These are phyloP conservation scores for Nannoperca australis DNA, from an alignment of 2,797 vertebrate genomes.

Conservation along the genomic window DNA sequence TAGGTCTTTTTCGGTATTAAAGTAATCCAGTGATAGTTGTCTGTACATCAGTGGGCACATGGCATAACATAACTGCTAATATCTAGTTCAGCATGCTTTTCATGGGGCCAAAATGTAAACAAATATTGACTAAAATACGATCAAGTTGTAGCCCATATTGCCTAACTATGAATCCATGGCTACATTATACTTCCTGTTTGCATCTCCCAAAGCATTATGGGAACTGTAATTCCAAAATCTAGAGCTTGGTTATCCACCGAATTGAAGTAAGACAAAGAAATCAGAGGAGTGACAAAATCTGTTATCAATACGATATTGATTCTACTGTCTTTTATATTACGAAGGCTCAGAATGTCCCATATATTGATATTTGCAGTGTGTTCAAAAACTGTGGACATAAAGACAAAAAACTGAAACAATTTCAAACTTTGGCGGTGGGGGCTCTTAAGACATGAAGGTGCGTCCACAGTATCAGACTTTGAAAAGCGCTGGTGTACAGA, in stretches of 20 bases:
- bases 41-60: neutral
- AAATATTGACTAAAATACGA: neutral
- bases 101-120: neutral
- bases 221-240: neutral
- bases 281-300: neutral
- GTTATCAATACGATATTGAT: neutral
- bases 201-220: neutral
- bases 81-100: rapidly evolving
- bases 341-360: neutral
- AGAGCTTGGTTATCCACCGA: neutral
- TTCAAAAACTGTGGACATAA: neutral
- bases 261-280: neutral
- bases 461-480: neutral
- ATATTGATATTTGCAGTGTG: neutral
- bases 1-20: neutral
- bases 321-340: neutral
- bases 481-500: neutral
- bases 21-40: neutral
- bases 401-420: no score
- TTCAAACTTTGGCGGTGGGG: no score
- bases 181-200: neutral
- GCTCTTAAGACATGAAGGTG: no score
- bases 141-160: neutral
- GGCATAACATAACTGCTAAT: neutral
- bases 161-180: neutral